Percentiles rank a stretch among this genome's conserved stretches.
Conservation (phyloP, 2,113 vertebrate species). For the Stercorarius parasiticus region DNA sequence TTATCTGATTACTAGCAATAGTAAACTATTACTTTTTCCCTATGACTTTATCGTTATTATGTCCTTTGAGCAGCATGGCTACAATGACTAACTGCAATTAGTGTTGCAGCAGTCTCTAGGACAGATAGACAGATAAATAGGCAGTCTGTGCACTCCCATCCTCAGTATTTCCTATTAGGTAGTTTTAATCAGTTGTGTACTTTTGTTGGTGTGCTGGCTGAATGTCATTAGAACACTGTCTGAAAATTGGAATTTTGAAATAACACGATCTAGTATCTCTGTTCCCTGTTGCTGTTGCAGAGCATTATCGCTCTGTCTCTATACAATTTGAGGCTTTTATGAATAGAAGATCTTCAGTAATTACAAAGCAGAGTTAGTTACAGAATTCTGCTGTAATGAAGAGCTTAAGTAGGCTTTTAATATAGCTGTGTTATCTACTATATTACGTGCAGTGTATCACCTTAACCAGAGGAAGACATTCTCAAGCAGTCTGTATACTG, state of each 20-base stretch:
- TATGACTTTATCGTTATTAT: not conserved
- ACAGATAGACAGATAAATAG: not conserved
- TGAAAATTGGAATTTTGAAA: not conserved
- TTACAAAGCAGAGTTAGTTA: slow-evolving; percentile 53
- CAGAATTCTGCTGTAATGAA: slow-evolving; percentile 52
- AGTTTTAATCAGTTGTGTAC: not conserved
- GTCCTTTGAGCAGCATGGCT: not conserved
- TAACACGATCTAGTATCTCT: not conserved
- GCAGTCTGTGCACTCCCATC: not conserved
- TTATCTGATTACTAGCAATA: not conserved
- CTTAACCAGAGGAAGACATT: slow-evolving; percentile 50
- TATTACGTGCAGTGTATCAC: not conserved
- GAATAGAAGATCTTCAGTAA: not conserved
- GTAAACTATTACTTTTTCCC: not conserved
- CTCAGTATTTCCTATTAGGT: not conserved
- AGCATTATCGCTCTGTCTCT: not conserved
- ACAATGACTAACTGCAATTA: not conserved
- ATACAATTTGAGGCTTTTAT: not conserved
- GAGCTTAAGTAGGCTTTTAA: slow-evolving; percentile 60
- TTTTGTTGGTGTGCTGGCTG: not conserved
- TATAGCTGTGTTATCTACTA: slow-evolving; percentile 45
- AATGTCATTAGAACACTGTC: not conserved
- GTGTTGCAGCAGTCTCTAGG: not conserved
- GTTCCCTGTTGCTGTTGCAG: not conserved
- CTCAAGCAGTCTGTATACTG: slow-evolving; percentile 3